Evolutionary conservation across 2,113 vertebrate species (phyloP).

Genomic region (Hippocampus abdominalis): DNA sequence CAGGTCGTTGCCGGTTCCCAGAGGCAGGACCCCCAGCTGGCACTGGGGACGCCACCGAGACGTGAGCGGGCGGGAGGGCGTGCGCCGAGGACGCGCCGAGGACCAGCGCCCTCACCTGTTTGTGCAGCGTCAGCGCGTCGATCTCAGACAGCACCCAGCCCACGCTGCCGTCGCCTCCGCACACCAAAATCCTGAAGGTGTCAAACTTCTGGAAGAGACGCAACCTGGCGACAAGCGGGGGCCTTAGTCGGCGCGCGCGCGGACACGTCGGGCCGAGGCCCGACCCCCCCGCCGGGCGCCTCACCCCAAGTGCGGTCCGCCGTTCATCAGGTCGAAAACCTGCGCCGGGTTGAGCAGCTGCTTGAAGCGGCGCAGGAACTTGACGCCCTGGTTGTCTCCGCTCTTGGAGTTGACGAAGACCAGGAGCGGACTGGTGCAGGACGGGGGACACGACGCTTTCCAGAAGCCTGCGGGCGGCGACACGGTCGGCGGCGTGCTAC

Average conservation of each 20-base stretch:
- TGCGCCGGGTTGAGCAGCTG: conserved; percentile 96
- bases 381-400: conserved; percentile 96
- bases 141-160: conserved; percentile 99
- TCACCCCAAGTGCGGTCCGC: conserved; percentile 96
- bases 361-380: conserved; percentile 94
- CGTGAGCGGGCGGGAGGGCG: too few relatives aligned
- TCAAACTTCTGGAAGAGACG: conserved; percentile 97
- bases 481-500: neutral
- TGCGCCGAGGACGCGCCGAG: neutral
- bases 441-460: conserved; percentile 94
- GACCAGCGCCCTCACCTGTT: conserved; percentile 72
- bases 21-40: conserved; percentile 90
- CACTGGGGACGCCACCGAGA: conserved; percentile 69
- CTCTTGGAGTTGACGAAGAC: conserved; percentile 98
- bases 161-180: conserved; percentile 95
- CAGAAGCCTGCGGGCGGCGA: conserved; percentile 80
- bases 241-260: too few relatives aligned
- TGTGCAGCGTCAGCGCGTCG: conserved; percentile 89
- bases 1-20: conserved; percentile 95
- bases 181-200: conserved; percentile 95
- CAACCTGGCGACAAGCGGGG: conserved; percentile 66
- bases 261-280: too few relatives aligned
- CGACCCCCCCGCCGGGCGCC: conserved; percentile 3
- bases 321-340: conserved; percentile 98
- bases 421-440: conserved; percentile 90